Conservation (phyloP, 92 coral and sea anemone genomes). For the Palythoa heliodiscus region DNA sequence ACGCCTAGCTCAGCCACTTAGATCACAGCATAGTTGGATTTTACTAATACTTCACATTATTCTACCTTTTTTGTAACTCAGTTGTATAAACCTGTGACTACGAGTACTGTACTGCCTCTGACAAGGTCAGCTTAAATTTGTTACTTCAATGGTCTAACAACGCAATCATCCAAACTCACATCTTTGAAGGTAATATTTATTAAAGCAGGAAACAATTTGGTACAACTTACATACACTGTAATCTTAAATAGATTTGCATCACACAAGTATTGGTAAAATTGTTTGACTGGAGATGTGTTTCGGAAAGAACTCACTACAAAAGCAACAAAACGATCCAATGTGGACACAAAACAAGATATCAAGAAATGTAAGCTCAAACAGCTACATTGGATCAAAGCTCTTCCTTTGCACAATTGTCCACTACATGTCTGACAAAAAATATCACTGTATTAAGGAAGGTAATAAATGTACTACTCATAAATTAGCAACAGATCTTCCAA, state of each 20-base stretch:
- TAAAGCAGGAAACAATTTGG: conserved; percentile 8
- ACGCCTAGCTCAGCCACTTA: no score
- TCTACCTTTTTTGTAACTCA: no score
- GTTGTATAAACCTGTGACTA: no score
- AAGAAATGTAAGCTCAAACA: not conserved
- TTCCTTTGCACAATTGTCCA: not conserved
- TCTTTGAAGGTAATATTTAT: not conserved
- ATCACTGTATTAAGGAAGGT: not conserved
- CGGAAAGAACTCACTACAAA: not conserved
- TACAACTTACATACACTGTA: not conserved
- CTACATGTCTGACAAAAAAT: not conserved
- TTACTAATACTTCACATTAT: no score
- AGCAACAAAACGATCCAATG: not conserved
- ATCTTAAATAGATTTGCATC: not conserved
- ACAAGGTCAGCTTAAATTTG: no score
- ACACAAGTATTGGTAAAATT: not conserved
- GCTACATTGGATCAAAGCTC: not conserved
- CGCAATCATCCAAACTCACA: not conserved
- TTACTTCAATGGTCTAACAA: no score
- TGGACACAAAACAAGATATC: not conserved
- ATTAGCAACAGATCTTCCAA: not conserved
- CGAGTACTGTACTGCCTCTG: no score
- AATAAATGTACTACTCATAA: conserved; percentile 4
- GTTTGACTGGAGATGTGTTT: not conserved
- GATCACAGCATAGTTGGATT: no score